Evolutionary conservation across 2,113 vertebrate genomes (phyloP), one percentile per base, ranked within the genome.

Genomic region (Clarias gariepinus): DNA sequence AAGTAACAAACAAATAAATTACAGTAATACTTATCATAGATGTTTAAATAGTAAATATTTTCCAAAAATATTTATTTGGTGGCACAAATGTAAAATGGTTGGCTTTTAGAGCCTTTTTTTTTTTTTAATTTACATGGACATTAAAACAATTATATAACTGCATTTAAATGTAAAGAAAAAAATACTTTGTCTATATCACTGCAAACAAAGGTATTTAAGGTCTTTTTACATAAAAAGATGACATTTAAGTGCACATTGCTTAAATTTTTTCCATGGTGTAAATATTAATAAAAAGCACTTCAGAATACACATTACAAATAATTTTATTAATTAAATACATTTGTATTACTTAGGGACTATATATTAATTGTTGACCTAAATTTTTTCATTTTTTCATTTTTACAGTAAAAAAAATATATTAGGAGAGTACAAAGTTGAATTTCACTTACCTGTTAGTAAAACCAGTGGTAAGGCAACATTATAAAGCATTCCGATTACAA

Each of bases 401-500:
- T 81, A 52, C n/a, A n/a, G n/a, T n/a, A n/a, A n/a, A n/a, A 30
- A n/a, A 81, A 74, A 79, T 33, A 5, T 30, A 68, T 13, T 66
- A 73, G 3, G 23, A 68, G 12, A 25, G 21, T 82, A 33, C 21
- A 85, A 41, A 76, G 36, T 12, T 76, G 13, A 68, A 81, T 10
- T 61, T 18, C 5, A 87, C 95, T 95, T 87, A 94, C 95, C 95
- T 81, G 92, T 84, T 86, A 94, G 84, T 84, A 95, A 91, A 36
- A 92, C 83, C 68, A 95, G 82, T 3, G 92, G 92, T 7, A 95
- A 92, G 47, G 94, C 86, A 58, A 94, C 87, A 87, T 92, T 91
- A 90, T 95, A 95, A 71, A 94, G 87, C 36, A 95, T 81, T 58
- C 91, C 92, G 41, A 93, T 90, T 55, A 87, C 33, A 16, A 93